Evolutionary conservation across 2,113 vertebrate genomes (phyloP), one percentile per base, ranked within the genome.

Genomic region (human): DNA sequence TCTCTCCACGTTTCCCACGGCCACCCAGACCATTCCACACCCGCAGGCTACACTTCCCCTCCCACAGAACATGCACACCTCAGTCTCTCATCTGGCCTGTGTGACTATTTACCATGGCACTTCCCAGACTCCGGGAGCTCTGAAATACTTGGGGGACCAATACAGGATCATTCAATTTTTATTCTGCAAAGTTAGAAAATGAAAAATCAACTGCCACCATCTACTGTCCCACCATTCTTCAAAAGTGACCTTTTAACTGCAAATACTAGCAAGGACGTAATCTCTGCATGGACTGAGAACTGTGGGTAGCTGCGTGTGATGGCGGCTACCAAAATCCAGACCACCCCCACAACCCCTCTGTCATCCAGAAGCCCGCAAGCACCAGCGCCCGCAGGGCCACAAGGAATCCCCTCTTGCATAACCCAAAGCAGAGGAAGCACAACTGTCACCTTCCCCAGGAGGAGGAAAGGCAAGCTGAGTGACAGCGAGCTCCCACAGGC

Each of bases 221-320:
- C 43, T 32, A 45, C 5, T 27, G 2, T 27, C 48, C 20, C 57
- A 45, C 38, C 12, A 14, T 20, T 84, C 82, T 35, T 27, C 22
- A 45, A 87, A 55, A 61, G 50, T 68, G 23, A 8, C 12, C 9
- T 14, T 8, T n/a, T 23, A 40, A 23, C 11, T 20, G 8, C 59
- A 14, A 6, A 50, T 1, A 64, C 17, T 0, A 3, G 38, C 14
- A 35, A 57, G 55, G 61, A 43, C 7, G 6, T 1, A 14, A 52
- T 14, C 50, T 59, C 22, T 38, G 16, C 8, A 4, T 8, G 35
- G 5, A 18, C 9, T 2, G 17, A 14, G 38, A 25, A 17, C n/a
- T 18, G 16, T 3, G n/a, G 35, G 61, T 1, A 22, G 52, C 25
- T 1, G 6, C 6, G 2, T 0, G 20, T 14, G 12, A 14, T 0